These are phyloP conservation scores for Lycaon pictus DNA, from an alignment of 2,113 vertebrate genomes.

Conservation along the genomic window DNA sequence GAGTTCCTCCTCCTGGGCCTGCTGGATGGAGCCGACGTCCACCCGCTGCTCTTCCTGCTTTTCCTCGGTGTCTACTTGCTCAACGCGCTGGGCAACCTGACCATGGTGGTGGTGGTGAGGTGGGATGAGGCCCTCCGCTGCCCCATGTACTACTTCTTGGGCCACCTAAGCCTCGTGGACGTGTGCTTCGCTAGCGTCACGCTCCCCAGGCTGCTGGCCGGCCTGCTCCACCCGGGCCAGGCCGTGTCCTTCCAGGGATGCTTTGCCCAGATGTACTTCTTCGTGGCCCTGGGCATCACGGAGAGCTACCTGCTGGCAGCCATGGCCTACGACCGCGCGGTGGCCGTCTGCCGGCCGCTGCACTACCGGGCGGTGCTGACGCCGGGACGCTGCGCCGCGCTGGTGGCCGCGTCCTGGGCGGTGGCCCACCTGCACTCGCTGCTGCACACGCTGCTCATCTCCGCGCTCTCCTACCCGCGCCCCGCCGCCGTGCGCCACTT, in stretches of 20 bases:
- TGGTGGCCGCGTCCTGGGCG: slow-evolving; percentile 41
- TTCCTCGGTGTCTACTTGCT: slow-evolving; percentile 72
- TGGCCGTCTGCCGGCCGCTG: slow-evolving; percentile 72
- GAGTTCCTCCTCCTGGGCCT: slow-evolving; percentile 74
- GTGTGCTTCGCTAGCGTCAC: slow-evolving; percentile 68
- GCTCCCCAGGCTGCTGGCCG: slow-evolving; percentile 61
- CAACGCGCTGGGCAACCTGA: slow-evolving; percentile 64
- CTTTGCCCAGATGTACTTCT: slow-evolving; percentile 77
- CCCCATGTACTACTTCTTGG: slow-evolving; percentile 77
- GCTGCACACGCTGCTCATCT: slow-evolving; percentile 69
- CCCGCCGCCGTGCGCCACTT: slow-evolving; percentile 37
- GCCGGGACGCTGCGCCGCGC: not conserved
- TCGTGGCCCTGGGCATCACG: slow-evolving; percentile 68
- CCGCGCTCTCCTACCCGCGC: slow-evolving; percentile 34
- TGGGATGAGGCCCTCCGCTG: not conserved
- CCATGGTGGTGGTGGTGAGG: slow-evolving; percentile 70
- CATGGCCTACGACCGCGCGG: slow-evolving; percentile 77
- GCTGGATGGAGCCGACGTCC: not conserved
- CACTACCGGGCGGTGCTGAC: slow-evolving; percentile 57
- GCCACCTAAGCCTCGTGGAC: slow-evolving; percentile 75
- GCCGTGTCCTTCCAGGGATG: slow-evolving; percentile 57
- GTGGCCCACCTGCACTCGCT: slow-evolving; percentile 64
- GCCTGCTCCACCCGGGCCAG: slow-evolving; percentile 53
- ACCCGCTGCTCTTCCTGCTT: slow-evolving; percentile 69
- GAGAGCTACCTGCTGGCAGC: slow-evolving; percentile 78